These are phyloP conservation scores for Pelecanus crispus DNA, from an alignment of 2,113 vertebrate genomes.

Conservation along the genomic window DNA sequence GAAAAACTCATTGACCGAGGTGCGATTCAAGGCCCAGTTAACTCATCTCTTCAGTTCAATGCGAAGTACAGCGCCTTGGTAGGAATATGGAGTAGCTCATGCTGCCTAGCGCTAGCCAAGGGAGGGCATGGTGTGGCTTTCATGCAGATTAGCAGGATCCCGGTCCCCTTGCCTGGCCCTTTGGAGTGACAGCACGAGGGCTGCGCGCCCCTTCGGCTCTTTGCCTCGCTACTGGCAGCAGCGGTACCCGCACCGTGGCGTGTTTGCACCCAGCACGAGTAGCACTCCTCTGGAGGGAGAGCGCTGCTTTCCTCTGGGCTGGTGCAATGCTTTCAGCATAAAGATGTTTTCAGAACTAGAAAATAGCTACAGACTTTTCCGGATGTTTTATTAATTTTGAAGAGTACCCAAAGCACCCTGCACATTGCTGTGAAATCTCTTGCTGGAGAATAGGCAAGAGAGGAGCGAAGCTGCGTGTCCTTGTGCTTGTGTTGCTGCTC, in stretches of 20 bases:
- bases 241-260: rapidly evolving
- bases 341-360: background rate
- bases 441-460: background rate
- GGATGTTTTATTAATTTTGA: background rate
- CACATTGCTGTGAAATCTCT: background rate
- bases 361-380: background rate
- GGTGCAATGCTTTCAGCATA: background rate
- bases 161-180: background rate
- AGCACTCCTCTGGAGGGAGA: background rate
- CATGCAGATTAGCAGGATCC: rapidly evolving
- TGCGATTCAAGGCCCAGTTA: background rate
- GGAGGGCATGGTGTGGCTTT: background rate
- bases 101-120: rapidly evolving
- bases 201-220: background rate
- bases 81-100: background rate
- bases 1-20: background rate
- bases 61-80: background rate
- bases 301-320: background rate
- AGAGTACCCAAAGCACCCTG: background rate
- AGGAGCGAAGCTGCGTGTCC: background rate
- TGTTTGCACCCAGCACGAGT: rapidly evolving
- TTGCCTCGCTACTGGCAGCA: background rate
- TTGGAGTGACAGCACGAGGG: background rate
- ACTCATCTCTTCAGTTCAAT: background rate
- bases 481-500: background rate